A percentile compares a stretch with the other conserved stretches of the same genome.
These are phyloP conservation scores for Lobophora halterata DNA, from an alignment of 2,888 invertebrate species.

Conservation along the genomic window DNA sequence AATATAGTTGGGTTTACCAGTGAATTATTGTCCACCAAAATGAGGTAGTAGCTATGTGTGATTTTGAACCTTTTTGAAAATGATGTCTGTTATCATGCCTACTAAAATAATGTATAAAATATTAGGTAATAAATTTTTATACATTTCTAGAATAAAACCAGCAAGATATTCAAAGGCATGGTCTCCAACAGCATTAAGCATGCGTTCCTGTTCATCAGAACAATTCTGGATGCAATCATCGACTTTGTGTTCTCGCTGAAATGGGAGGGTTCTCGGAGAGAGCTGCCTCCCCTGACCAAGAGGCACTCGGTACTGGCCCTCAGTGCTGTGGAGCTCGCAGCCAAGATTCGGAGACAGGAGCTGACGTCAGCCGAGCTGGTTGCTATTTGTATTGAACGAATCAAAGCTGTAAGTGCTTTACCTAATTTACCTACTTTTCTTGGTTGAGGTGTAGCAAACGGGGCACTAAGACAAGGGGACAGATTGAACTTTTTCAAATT, in stretches of 20 bases:
- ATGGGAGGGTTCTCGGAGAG: conserved; percentile 53
- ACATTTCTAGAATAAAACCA: conserved; percentile 20
- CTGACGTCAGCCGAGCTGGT: conserved; percentile 86
- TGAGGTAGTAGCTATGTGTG: too few species aligned
- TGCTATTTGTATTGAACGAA: conserved; percentile 87
- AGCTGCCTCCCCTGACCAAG: conserved; percentile 59
- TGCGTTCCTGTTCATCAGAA: conserved; percentile 52
- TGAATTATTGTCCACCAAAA: too few species aligned
- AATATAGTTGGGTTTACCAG: too few species aligned
- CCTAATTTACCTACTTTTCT: not conserved
- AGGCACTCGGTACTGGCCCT: conserved; percentile 62
- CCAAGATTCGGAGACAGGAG: conserved; percentile 82
- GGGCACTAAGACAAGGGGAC: too few species aligned
- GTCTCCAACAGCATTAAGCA: conserved; percentile 40
- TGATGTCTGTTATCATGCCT: too few species aligned
- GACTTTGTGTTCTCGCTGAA: conserved; percentile 57
- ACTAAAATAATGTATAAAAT: too few species aligned
- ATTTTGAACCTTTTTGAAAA: too few species aligned
- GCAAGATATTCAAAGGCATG: conserved; percentile 21
- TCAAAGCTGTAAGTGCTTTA: conserved; percentile 80
- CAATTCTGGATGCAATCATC: conserved; percentile 56
- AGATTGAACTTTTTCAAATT: too few species aligned
- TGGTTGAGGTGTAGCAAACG: not conserved
- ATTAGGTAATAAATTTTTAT: too few species aligned
- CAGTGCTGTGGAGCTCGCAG: conserved; percentile 85